Conservation (phyloP, 1,140 invertebrate genomes). For the Coenobita brevimanus region DNA sequence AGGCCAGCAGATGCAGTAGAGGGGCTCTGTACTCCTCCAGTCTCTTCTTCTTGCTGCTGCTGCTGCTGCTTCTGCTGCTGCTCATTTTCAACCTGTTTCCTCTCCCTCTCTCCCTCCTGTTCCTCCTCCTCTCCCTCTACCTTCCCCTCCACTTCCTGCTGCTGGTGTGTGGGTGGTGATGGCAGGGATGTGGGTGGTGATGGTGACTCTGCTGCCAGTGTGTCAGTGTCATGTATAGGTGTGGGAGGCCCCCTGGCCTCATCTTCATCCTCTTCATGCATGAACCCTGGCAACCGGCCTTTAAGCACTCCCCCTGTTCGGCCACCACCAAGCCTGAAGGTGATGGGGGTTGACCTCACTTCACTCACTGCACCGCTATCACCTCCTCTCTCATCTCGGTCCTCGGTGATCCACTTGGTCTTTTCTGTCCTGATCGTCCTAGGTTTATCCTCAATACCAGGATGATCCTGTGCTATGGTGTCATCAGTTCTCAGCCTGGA, state of each 20-base stretch:
- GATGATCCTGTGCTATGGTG: not conserved
- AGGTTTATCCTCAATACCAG: not conserved
- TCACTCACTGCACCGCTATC: not conserved
- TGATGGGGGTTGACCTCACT: slow-evolving; percentile 39
- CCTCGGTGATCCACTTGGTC: slow-evolving; percentile 6
- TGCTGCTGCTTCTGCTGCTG: too few relatives aligned
- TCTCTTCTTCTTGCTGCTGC: too few relatives aligned
- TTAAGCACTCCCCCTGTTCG: slow-evolving; percentile 10
- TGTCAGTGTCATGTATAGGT: not conserved
- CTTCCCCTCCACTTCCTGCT: not conserved
- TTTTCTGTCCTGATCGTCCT: not conserved
- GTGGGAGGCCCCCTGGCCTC: not conserved
- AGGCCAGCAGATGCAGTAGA: too few relatives aligned
- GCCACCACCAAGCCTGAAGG: slow-evolving; percentile 31
- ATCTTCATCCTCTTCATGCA: slow-evolving; percentile 45
- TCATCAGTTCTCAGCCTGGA: not conserved
- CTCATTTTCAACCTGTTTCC: too few relatives aligned
- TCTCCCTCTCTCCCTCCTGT: too few relatives aligned
- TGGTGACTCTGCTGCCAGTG: too few relatives aligned
- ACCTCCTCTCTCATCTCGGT: not conserved
- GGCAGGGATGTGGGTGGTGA: too few relatives aligned
- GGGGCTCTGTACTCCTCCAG: too few relatives aligned
- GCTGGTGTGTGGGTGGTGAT: too few relatives aligned
- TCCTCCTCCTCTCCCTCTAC: not conserved
- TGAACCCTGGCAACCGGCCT: slow-evolving; percentile 3